These are phyloP conservation scores for Orestias chungarensis DNA, from an alignment of 2,797 vertebrate genomes.

Conservation along the genomic window DNA sequence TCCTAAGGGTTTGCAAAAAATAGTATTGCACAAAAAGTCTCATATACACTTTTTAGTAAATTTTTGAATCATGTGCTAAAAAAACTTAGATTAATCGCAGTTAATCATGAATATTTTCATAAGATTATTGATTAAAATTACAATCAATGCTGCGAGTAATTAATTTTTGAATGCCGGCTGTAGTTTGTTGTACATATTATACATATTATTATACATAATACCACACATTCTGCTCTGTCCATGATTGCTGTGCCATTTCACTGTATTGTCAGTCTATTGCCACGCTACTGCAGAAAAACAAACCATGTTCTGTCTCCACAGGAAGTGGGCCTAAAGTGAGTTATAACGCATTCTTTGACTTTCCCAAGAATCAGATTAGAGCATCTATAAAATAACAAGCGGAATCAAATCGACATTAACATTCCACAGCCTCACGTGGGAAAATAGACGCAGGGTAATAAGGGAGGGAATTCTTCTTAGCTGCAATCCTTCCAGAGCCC, in stretches of 20 bases:
- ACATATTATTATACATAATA: too few relatives aligned
- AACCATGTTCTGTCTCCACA: constrained; percentile 23
- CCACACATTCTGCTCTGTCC: background rate
- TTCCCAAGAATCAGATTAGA: constrained; percentile 63
- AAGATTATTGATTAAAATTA: too few relatives aligned
- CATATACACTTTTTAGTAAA: too few relatives aligned
- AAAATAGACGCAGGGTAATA: constrained; percentile 9
- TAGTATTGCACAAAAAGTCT: too few relatives aligned
- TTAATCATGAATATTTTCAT: too few relatives aligned
- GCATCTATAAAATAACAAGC: constrained; percentile 52
- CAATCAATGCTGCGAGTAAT: too few relatives aligned
- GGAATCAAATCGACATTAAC: constrained; percentile 59
- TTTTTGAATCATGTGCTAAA: too few relatives aligned
- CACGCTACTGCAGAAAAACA: constrained; percentile 17
- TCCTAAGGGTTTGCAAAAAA: too few relatives aligned
- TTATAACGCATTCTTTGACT: constrained; percentile 46
- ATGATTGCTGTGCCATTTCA: constrained; percentile 23
- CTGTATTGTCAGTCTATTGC: constrained; percentile 1
- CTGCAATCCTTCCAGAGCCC: constrained; percentile 36
- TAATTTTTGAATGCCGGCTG: background rate
- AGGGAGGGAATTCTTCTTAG: constrained; percentile 9
- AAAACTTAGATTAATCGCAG: too few relatives aligned
- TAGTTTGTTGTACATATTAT: too few relatives aligned
- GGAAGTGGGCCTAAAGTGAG: constrained; percentile 35
- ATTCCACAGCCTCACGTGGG: constrained; percentile 49